phyloP scores from a whole-genome alignment of 2,113 vertebrate species.

The Elachura formosa region DNA sequence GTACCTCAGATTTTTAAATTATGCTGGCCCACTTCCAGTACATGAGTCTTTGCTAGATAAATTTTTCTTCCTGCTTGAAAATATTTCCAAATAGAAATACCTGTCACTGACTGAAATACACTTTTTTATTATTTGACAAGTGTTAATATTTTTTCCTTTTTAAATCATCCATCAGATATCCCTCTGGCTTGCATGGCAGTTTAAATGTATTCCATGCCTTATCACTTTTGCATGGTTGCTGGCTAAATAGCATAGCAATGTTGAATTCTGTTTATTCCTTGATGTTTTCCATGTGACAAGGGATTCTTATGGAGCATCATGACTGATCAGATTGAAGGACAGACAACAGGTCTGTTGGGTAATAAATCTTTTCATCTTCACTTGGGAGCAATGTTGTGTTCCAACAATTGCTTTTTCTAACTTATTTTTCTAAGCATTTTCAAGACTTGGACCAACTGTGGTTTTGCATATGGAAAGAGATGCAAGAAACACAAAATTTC shows the following conservation, averaged over 20 bases:
- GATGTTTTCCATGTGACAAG: constrained; percentile 32
- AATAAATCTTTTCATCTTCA: constrained; percentile 37
- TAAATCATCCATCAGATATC: constrained; percentile 9
- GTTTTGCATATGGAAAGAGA: background rate
- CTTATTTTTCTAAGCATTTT: constrained; percentile 25
- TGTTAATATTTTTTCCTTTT: background rate
- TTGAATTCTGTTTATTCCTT: constrained; percentile 8
- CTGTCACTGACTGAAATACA: background rate
- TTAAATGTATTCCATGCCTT: background rate
- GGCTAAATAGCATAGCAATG: background rate
- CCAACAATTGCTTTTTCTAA: background rate
- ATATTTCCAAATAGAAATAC: background rate
- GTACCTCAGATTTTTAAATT: background rate
- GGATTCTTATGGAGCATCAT: background rate
- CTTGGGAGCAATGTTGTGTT: background rate
- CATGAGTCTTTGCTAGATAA: background rate
- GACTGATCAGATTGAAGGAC: constrained; percentile 1
- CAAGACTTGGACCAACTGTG: background rate
- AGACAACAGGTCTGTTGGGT: constrained; percentile 12
- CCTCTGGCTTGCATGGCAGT: background rate
- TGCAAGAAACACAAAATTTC: background rate
- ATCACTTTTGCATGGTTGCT: background rate
- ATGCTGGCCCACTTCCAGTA: background rate
- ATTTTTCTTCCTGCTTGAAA: background rate
- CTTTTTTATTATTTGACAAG: constrained; percentile 55